A percentile compares a stretch with the other conserved stretches of the same genome.
Conservation (phyloP, 1,140 invertebrate genomes). For the Panagrolaimus sp. region DNA sequence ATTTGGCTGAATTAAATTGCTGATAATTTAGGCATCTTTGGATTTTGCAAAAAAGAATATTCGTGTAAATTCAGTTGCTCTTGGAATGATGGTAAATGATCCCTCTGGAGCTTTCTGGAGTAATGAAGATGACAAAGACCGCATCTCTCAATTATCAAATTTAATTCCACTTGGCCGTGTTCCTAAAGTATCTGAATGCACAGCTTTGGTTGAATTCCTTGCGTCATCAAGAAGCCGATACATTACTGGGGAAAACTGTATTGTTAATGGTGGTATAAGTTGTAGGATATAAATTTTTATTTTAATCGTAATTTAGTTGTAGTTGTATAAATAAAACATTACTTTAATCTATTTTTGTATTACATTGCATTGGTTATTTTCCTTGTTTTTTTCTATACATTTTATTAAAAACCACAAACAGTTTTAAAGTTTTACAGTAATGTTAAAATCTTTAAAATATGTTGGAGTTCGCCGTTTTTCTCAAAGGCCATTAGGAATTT, state of each 20-base stretch:
- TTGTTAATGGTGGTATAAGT: constrained; percentile 73
- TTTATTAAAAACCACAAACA: neutral
- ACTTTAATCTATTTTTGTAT: neutral
- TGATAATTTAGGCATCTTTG: too few species aligned
- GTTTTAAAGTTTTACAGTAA: too few species aligned
- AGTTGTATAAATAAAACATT: constrained; percentile 7
- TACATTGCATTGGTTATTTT: neutral
- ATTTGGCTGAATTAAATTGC: neutral
- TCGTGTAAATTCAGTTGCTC: constrained; percentile 81
- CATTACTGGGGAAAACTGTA: constrained; percentile 83
- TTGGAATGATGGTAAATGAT: constrained; percentile 80
- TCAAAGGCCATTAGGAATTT: constrained; percentile 18
- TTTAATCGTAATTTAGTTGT: constrained; percentile 20
- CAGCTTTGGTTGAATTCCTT: constrained; percentile 77
- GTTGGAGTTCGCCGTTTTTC: too few species aligned
- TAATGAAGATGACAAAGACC: constrained; percentile 20
- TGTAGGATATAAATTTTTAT: constrained; percentile 53
- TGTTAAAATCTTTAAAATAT: too few species aligned
- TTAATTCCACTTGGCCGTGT: constrained; percentile 58
- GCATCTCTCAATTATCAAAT: constrained; percentile 13
- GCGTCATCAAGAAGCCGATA: constrained; percentile 82
- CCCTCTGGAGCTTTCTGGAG: constrained; percentile 73
- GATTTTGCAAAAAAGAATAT: constrained; percentile 30
- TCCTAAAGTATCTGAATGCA: constrained; percentile 71
- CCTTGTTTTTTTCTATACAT: constrained; percentile 4